Evolutionary conservation across 1,140 invertebrate genomes (phyloP), one percentile per base, ranked within the genome.

Genomic region (Brachionus rotundiformis): DNA sequence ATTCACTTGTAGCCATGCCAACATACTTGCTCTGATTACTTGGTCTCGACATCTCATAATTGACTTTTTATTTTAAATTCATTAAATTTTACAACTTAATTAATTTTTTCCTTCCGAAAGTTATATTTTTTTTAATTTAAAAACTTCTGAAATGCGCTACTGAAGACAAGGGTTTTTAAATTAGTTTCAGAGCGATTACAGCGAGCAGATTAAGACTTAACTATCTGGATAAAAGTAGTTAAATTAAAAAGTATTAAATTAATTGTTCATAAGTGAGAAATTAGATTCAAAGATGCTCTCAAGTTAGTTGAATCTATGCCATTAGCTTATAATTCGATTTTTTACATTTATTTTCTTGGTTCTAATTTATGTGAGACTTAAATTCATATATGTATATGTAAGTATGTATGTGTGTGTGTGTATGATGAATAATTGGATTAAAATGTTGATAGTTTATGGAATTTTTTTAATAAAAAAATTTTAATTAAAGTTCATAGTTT

Each of bases 391-490:
- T 54, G 8, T 39, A 5, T 36, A 36, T 36, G 8, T 36, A 36
- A 5, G 8, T 36, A 36, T 36, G 13, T 54, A n/a, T 54, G 19
- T 19, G 47, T 54, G 19, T 54, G 47, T 54, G 47, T 54, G 47
- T 54, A 16, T 25, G 47, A 54, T 54, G 44, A 49, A 49, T 49
- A 49, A 49, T 49, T 49, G 47, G 47, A 54, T 54, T 54, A 54
- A 54, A 54, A 54, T 54, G 47, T 54, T 54, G n/a, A 54, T 54
- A 54, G 47, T 54, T 54, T 54, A 54, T 54, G 47, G 47, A 54
- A 54, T 54, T 54, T 54, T 47, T 54, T 54, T 19, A 54, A 19
- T 19, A 54, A 54, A 54, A 36, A 54, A 54, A 54, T 54, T 54
- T 54, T 54, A 54, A 54, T 54, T 54, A 54, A 54, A 54, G 47